These are phyloP conservation scores for Masticophis lateralis DNA, from an alignment of 2,797 vertebrate genomes.

Conservation along the genomic window DNA sequence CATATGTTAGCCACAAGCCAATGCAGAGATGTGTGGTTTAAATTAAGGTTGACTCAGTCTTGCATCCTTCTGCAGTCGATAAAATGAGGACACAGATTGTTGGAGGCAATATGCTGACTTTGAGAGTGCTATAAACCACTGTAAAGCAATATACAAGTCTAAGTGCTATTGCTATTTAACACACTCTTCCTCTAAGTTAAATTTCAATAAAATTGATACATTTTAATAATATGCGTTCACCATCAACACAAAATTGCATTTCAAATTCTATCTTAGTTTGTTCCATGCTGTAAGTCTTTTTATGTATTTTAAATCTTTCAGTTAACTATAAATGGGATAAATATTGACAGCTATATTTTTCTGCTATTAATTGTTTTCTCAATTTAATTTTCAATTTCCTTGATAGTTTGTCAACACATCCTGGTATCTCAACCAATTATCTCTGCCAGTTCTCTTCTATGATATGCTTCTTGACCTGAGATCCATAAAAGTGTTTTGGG, in stretches of 20 bases:
- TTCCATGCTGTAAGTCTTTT: neutral
- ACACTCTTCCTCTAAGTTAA: neutral
- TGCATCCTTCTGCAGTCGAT: neutral
- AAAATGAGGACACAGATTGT: neutral
- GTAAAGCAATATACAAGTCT: neutral
- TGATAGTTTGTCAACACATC: neutral
- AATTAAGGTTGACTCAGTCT: neutral
- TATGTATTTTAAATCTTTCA: neutral
- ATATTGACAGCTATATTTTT: neutral
- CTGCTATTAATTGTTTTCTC: neutral
- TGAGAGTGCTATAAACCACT: neutral
- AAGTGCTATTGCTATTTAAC: neutral
- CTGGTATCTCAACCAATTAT: neutral
- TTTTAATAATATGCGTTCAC: neutral
- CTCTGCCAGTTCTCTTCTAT: neutral
- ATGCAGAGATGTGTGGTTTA: neutral
- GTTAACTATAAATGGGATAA: neutral
- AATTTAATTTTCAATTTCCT: neutral
- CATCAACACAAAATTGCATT: neutral
- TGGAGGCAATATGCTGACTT: neutral
- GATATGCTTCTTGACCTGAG: neutral
- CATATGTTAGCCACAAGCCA: neutral
- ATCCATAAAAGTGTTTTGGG: neutral
- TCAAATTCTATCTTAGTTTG: neutral
- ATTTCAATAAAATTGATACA: neutral